Base-by-base conservation (phyloP, 1,140 invertebrate genomes). In the Hesperophylax magnus region DNA sequence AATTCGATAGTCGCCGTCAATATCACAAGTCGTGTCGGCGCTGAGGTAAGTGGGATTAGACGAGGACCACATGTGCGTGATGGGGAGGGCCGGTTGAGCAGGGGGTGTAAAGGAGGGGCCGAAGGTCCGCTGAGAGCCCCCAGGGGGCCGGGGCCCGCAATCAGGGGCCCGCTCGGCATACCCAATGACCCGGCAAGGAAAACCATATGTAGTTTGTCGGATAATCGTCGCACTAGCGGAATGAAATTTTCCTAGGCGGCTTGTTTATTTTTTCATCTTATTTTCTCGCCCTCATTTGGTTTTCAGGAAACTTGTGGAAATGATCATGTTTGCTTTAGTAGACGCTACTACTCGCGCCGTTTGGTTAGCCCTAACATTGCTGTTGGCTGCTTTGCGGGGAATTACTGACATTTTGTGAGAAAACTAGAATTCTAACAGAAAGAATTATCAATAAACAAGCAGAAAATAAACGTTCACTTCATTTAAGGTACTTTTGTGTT, bases 161-260 rank as follows among this genome's bases (percentile, higher is more conserved):
- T 83, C 79, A 80, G 60, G 78, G 72, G 69, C 67, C 71, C 82
- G 74, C 31, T 65, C 76, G 39, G 82, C 82, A 83, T 83, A 83
- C 74, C 72, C 61, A 81, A 83, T 83, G 82, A 83, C 79, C 77
- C 80, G 82, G 67, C 75, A 74, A 78, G 76, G 77, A 80, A 81
- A 79, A 72, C 80, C 82, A 83, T 81, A 83, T 83, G 82, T 83
- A 83, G 82, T 83, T 83, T 83, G 72, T 60, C 69, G 82, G 77
- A 83, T 83, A 83, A 83, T 83, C 82, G 82, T 77, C 82, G 77
- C 77, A 79, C 79, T 79, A 79, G 77, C 82, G 77, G 80, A 83
- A 83, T 83, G 80, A 83, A 77, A 83, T 83, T 83, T 81, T 74
- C 60, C 47, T 58, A 78, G 61, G 17, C 76, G 71, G 18, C 17